Evolutionary conservation across 1,140 invertebrate species (phyloP).

Genomic region (Lanistes nyassanus): DNA sequence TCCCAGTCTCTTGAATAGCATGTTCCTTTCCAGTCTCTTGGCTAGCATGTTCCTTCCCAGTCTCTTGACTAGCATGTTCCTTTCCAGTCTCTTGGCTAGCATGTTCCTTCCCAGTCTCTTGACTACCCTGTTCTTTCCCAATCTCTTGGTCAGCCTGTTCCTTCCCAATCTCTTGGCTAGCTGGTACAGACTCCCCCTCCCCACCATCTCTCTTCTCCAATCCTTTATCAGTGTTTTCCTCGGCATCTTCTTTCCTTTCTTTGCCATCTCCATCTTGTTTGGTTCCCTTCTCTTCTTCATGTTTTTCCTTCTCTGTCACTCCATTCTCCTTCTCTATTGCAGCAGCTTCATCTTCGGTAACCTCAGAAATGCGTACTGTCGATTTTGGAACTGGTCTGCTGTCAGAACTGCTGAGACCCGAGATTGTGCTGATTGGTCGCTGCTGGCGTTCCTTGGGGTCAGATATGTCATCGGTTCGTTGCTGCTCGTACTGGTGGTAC

Average conservation of each 20-base stretch:
- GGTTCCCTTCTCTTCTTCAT: not conserved
- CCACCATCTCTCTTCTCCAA: not conserved
- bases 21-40: slow-evolving; percentile 15
- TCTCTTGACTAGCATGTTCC: not conserved
- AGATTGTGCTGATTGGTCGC: slow-evolving; percentile 94
- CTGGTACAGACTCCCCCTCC: not conserved
- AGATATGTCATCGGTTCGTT: slow-evolving; percentile 92
- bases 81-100: slow-evolving; percentile 21
- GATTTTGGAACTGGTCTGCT: slow-evolving; percentile 48
- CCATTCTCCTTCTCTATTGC: slow-evolving; percentile 16
- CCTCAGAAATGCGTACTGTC: slow-evolving; percentile 57
- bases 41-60: slow-evolving; percentile 10
- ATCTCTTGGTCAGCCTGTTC: slow-evolving; percentile 19
- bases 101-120: slow-evolving; percentile 13
- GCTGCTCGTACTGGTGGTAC: slow-evolving; percentile 96
- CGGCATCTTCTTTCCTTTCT: slow-evolving; percentile 3
- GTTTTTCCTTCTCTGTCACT: slow-evolving; percentile 8
- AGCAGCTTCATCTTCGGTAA: slow-evolving; percentile 40
- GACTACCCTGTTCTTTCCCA: not conserved
- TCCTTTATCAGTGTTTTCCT: not conserved
- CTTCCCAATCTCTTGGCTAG: slow-evolving; percentile 11
- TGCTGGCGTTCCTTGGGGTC: slow-evolving; percentile 92
- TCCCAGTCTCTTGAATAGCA: slow-evolving; percentile 2
- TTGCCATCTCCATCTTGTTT: not conserved
- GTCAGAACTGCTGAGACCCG: slow-evolving; percentile 70